Evolutionary conservation across 2,113 vertebrate genomes (phyloP).

Genomic region (Corythaeola cristata): DNA sequence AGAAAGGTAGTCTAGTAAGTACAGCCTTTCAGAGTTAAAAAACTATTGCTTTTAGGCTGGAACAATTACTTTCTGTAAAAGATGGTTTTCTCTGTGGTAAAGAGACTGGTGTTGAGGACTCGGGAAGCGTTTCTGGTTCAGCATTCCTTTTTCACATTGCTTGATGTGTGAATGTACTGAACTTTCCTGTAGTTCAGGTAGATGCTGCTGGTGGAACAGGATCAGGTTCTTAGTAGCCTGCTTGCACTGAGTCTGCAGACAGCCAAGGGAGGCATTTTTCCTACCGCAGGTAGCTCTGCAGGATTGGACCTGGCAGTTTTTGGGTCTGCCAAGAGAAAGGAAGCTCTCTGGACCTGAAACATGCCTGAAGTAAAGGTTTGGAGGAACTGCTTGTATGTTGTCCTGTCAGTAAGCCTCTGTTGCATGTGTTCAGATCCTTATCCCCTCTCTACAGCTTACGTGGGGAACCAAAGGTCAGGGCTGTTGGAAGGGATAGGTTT

Average conservation of each 20-base stretch:
- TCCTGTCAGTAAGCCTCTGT: not conserved
- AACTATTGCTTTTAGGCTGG: not conserved
- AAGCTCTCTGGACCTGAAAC: not conserved
- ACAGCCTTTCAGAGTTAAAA: not conserved
- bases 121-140: not conserved
- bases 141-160: not conserved
- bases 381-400: not conserved
- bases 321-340: not conserved
- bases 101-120: not conserved
- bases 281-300: rapidly evolving
- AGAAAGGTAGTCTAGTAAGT: not conserved
- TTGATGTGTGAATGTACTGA: not conserved
- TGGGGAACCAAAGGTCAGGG: not conserved
- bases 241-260: not conserved
- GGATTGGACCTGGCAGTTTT: not conserved
- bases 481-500: not conserved
- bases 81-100: not conserved
- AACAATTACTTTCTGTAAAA: not conserved
- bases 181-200: not conserved
- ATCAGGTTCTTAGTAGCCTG: not conserved
- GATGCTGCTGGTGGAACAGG: not conserved
- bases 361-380: not conserved
- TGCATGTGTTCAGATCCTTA: not conserved
- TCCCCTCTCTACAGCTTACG: not conserved
- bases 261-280: not conserved